Evolutionary conservation across 2,888 invertebrate genomes (phyloP).

Genomic region (Venusia cambrica): DNA sequence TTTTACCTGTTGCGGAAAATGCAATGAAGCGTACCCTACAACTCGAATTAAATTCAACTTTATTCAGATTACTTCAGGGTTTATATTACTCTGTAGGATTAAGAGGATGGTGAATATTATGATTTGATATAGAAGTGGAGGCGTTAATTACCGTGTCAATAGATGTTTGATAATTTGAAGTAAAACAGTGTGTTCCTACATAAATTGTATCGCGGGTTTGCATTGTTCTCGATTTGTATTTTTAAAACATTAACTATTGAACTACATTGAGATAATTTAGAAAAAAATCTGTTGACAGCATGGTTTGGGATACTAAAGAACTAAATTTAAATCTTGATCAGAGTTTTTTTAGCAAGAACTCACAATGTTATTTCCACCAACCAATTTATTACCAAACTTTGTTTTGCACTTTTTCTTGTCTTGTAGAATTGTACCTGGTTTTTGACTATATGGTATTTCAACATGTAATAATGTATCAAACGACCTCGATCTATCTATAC

Average conservation of each 20-base stretch:
- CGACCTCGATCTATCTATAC: too few species aligned
- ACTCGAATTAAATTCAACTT: slow-evolving; percentile 6
- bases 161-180: slow-evolving; percentile 41
- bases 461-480: too few species aligned
- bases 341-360: too few species aligned
- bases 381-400: too few species aligned
- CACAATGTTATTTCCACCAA: too few species aligned
- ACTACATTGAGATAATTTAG: too few species aligned
- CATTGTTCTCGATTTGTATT: slow-evolving; percentile 3
- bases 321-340: too few species aligned
- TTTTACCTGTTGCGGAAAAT: slow-evolving; percentile 26
- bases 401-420: too few species aligned
- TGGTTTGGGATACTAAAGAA: too few species aligned
- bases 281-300: too few species aligned
- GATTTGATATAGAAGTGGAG: slow-evolving; percentile 24
- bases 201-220: slow-evolving; percentile 24
- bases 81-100: slow-evolving; percentile 6
- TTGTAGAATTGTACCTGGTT: too few species aligned
- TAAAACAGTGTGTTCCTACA: slow-evolving; percentile 48
- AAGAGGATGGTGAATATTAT: slow-evolving; percentile 7
- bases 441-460: too few species aligned
- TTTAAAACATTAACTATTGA: neutral
- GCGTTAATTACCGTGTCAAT: slow-evolving; percentile 54
- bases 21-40: slow-evolving; percentile 10
- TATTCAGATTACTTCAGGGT: slow-evolving; percentile 4